These are phyloP conservation scores for Isaurus tuberculatus DNA, from an alignment of 92 coral and sea anemone genomes.

Conservation along the genomic window DNA sequence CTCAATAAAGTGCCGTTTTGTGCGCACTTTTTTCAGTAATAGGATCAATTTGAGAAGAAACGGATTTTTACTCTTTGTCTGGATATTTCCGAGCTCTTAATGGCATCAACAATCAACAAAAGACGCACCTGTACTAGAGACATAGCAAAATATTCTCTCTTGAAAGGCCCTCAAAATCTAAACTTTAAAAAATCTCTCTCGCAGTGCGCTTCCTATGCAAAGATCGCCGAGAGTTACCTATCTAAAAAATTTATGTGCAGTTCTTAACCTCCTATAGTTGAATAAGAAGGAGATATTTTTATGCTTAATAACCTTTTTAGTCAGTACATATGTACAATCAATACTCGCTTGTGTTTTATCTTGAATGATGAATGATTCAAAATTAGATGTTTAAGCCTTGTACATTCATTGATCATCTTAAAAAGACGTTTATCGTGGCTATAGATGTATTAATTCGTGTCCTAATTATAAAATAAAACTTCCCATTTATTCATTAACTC, in stretches of 20 bases:
- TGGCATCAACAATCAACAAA: background rate
- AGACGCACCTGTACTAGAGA: background rate
- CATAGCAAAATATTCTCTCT: background rate
- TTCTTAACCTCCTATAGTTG: too few relatives aligned
- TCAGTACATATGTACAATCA: too few relatives aligned
- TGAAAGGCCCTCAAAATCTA: background rate
- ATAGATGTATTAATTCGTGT: background rate
- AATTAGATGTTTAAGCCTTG: background rate
- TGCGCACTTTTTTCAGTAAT: background rate
- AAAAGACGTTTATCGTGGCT: background rate
- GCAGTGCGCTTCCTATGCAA: background rate
- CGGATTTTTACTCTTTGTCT: background rate
- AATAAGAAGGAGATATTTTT: too few relatives aligned
- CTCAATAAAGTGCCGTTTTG: background rate
- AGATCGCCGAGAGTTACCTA: too few relatives aligned
- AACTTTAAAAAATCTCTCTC: background rate
- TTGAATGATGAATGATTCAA: too few relatives aligned
- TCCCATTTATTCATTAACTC: conserved; percentile 7
- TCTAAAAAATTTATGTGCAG: too few relatives aligned
- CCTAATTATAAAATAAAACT: background rate
- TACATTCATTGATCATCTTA: background rate
- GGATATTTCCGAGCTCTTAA: background rate
- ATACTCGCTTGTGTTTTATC: too few relatives aligned
- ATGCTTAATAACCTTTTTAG: too few relatives aligned
- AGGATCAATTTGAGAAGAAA: background rate